Base-by-base conservation (phyloP, 2,113 vertebrate genomes). In the Ariopsis seemanni region DNA sequence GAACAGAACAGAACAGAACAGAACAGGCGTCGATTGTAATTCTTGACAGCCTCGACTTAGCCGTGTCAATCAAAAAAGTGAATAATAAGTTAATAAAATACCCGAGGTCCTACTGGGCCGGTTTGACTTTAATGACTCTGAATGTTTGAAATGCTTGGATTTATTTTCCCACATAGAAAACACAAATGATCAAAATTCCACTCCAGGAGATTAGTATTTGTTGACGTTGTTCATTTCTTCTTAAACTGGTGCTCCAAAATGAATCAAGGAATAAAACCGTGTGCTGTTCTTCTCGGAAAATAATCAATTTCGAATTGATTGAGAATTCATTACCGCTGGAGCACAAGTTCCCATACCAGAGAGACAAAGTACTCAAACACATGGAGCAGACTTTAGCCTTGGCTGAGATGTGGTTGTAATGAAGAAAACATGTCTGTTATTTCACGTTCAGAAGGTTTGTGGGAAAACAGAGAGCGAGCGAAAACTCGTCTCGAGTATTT, bases 351-450 rank as follows among this genome's bases (percentile, higher is more conserved):
- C 30, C 60, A 50, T 67, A 14, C 69, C 81, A 81, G 42, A 87
- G 82, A 77, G 42, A 58, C 85, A 63, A 58, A 17, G 3, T 74
- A 25, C 53, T 57, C 80, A 58, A 34, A 80, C 18, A 83, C 50
- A 71, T 42, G 55, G 63, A 79, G 42, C 72, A 65, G 81, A 58
- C 84, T 77, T 60, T 83, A 78, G 84, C 88, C 83, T 85, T 84
- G 42, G 25, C 62, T 79, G 58, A 57, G 84, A 81, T 30, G 62
- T 58, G 75, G 79, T 63, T 65, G 74, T 92, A 90, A 92, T 92
- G 90, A 92, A 86, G 87, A 91, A 90, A 91, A 88, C 71, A 78
- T 91, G 89, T 75, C 86, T 67, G 88, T 89, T 92, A 86, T 88
- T 92, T 88, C 86, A 88, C 69, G 84, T 90, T 90, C 87, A 87